These are phyloP conservation scores for Chauna torquata DNA, from an alignment of 2,113 vertebrate species.

Conservation along the genomic window DNA sequence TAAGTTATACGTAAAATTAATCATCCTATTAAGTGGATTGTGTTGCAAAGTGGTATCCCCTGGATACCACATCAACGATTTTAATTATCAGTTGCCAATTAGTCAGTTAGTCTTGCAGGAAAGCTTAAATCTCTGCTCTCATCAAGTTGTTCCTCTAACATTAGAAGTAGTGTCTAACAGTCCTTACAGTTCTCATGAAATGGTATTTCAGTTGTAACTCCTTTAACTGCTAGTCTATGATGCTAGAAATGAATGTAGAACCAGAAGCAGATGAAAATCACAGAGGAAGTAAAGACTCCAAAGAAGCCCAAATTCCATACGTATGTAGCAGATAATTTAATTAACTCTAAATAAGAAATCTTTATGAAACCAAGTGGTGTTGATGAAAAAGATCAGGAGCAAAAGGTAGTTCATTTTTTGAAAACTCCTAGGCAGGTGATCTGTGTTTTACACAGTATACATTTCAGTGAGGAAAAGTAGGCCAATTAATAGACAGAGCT, in stretches of 20 bases:
- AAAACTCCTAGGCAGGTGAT: background rate
- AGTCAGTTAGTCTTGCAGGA: background rate
- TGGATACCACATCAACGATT: background rate
- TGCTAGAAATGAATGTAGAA: background rate
- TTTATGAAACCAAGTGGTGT: background rate
- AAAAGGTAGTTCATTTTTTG: background rate
- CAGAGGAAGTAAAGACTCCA: background rate
- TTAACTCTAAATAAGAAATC: background rate
- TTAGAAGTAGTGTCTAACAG: background rate
- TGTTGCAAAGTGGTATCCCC: background rate
- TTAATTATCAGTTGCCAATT: background rate
- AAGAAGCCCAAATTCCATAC: background rate
- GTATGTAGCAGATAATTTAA: background rate
- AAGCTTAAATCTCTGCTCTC: background rate
- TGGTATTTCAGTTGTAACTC: background rate
- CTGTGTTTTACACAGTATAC: background rate
- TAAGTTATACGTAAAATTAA: background rate
- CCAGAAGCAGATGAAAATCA: background rate
- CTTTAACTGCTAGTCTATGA: background rate
- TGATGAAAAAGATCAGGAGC: rapidly evolving
- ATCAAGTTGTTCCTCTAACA: background rate
- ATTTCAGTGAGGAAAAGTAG: background rate
- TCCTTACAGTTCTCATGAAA: background rate
- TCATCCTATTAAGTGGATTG: background rate
- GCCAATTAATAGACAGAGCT: background rate